phyloP scores from a whole-genome alignment of 2,888 invertebrate genomes.

The Drosophila glabriapex region DNA sequence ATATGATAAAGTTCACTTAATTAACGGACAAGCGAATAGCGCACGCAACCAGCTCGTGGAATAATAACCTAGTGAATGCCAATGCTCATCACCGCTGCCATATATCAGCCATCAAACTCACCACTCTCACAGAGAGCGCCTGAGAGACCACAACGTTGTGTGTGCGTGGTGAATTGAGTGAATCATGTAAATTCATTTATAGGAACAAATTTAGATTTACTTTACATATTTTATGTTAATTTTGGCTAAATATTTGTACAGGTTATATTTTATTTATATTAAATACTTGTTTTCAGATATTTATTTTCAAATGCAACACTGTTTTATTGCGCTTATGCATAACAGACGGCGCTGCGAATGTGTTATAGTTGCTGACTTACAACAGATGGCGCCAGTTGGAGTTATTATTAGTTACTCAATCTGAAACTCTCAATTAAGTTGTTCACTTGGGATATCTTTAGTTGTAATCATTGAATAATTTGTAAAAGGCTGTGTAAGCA shows the following conservation, averaged over 20 bases:
- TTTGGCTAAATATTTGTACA: neutral
- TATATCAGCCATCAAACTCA: conserved; percentile 20
- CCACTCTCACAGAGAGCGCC: conserved; percentile 18
- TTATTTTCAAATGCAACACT: conserved; percentile 17
- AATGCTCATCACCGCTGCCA: conserved; percentile 25
- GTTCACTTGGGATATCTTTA: neutral
- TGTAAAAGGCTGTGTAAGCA: neutral
- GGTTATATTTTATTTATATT: neutral
- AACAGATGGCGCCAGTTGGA: conserved; percentile 15
- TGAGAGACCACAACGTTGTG: neutral
- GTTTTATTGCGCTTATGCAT: neutral
- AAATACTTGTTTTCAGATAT: neutral
- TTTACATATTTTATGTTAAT: neutral
- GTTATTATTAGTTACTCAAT: neutral
- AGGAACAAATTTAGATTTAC: neutral
- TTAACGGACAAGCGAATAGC: conserved; percentile 40
- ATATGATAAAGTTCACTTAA: conserved; percentile 53
- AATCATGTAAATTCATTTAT: neutral
- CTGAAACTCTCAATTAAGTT: neutral
- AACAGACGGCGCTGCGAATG: conserved; percentile 4
- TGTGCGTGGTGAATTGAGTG: conserved; percentile 9
- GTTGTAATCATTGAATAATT: neutral
- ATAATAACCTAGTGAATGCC: conserved; percentile 62
- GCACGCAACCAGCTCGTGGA: conserved; percentile 56
- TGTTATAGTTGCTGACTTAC: neutral